phyloP scores from a whole-genome alignment of 2,888 invertebrate genomes.

The Lapara coniferarum region DNA sequence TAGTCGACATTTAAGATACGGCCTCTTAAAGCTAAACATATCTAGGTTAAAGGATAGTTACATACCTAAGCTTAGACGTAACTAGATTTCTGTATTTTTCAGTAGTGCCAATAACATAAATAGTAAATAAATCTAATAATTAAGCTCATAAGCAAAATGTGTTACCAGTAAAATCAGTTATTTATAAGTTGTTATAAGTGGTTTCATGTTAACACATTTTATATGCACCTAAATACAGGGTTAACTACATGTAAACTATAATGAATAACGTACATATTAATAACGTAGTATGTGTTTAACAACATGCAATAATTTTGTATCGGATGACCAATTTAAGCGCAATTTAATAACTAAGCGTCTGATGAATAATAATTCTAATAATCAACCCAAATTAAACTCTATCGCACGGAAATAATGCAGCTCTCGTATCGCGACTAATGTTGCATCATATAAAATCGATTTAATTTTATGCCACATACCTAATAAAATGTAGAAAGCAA shows the following conservation, averaged over 20 bases:
- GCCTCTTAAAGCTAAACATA: constrained; percentile 15
- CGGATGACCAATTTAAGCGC: constrained; percentile 18
- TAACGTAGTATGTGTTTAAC: constrained; percentile 47
- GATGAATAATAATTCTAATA: constrained; percentile 26
- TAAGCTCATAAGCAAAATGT: not conserved
- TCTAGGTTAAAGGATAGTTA: not conserved
- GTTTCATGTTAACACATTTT: not conserved
- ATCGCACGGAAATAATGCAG: constrained; percentile 5
- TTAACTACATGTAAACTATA: not conserved
- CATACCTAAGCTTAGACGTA: constrained; percentile 6
- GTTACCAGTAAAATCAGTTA: constrained; percentile 5
- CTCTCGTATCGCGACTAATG: constrained; percentile 11
- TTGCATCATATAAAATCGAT: constrained; percentile 15
- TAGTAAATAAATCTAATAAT: not conserved
- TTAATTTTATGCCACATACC: constrained; percentile 3
- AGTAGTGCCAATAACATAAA: not conserved
- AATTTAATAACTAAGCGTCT: constrained; percentile 26
- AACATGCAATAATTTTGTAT: constrained; percentile 38
- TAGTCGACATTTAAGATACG: too few relatives aligned
- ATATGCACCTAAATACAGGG: constrained; percentile 7
- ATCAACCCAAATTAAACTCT: not conserved
- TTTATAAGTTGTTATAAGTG: not conserved
- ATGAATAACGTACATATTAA: constrained; percentile 21
- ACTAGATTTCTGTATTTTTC: not conserved
- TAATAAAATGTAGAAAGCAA: constrained; percentile 13